phyloP scores from a whole-genome alignment of 2,888 invertebrate genomes.

The Boloria selene region DNA sequence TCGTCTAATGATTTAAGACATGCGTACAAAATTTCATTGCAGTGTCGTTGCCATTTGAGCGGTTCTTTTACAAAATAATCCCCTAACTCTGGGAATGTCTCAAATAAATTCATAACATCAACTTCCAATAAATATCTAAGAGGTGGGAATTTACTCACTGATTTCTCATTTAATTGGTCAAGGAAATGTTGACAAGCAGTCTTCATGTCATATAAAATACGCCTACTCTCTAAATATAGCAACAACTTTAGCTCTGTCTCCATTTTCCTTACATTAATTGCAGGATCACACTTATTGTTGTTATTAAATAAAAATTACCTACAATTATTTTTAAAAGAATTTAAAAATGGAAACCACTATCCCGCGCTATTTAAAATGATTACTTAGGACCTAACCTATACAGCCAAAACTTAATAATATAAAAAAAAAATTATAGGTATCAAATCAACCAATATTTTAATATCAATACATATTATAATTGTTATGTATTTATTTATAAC shows the following conservation, averaged over 20 bases:
- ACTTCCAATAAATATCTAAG: constrained; percentile 59
- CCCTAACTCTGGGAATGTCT: constrained; percentile 57
- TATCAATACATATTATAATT: no score
- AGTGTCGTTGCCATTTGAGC: constrained; percentile 55
- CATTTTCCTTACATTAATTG: constrained; percentile 45
- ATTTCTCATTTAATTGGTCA: constrained; percentile 53
- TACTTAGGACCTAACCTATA: no score
- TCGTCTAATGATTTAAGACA: constrained; percentile 55
- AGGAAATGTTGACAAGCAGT: constrained; percentile 54
- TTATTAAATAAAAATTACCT: neutral
- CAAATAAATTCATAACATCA: constrained; percentile 64
- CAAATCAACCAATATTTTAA: no score
- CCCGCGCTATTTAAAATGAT: no score
- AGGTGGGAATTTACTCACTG: constrained; percentile 61
- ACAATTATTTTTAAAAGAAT: no score
- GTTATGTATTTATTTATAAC: no score
- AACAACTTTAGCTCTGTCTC: constrained; percentile 58
- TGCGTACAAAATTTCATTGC: constrained; percentile 63
- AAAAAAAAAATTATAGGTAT: no score
- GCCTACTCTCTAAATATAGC: constrained; percentile 67
- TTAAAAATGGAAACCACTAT: no score
- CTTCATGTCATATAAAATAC: constrained; percentile 57
- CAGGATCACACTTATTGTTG: neutral
- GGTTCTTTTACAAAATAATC: constrained; percentile 63
- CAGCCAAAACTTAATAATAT: no score